phyloP scores from a whole-genome alignment of 2,888 invertebrate species.

The Megaustenia siamemsis region DNA sequence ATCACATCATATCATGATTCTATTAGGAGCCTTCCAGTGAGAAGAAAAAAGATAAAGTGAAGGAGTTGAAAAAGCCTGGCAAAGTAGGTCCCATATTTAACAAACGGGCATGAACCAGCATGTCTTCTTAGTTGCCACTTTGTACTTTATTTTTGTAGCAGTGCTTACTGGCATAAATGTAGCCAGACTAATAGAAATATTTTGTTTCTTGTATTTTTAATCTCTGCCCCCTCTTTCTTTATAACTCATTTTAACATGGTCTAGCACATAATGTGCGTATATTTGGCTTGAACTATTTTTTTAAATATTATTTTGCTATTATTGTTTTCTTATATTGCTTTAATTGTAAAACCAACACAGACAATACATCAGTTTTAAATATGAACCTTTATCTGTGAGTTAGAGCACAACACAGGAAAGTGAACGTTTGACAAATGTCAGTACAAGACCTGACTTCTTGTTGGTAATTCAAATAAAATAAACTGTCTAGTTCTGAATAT shows the following conservation, averaged over 20 bases:
- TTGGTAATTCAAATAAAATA: no score
- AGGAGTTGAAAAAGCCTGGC: slow-evolving; percentile 73
- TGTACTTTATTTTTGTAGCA: neutral
- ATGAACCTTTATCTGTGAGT: no score
- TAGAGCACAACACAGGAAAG: no score
- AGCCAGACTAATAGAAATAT: neutral
- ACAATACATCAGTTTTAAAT: no score
- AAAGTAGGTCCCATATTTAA: slow-evolving; percentile 67
- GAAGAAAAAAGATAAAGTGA: slow-evolving; percentile 65
- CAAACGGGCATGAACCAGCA: neutral
- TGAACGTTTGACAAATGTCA: no score
- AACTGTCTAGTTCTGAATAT: no score
- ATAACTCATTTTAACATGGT: neutral
- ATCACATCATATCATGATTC: neutral
- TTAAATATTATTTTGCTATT: neutral
- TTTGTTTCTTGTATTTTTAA: neutral
- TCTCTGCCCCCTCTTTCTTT: neutral
- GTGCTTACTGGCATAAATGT: neutral
- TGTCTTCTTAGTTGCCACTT: neutral
- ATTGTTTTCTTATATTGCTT: neutral
- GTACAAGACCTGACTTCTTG: no score
- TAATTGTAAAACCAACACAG: no score
- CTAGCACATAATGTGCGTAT: neutral
- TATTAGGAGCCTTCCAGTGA: slow-evolving; percentile 43
- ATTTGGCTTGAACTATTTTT: neutral